Evolutionary conservation across 2,888 invertebrate genomes (phyloP), one percentile per base, ranked within the genome.

Genomic region (Clepsis dumicolana): DNA sequence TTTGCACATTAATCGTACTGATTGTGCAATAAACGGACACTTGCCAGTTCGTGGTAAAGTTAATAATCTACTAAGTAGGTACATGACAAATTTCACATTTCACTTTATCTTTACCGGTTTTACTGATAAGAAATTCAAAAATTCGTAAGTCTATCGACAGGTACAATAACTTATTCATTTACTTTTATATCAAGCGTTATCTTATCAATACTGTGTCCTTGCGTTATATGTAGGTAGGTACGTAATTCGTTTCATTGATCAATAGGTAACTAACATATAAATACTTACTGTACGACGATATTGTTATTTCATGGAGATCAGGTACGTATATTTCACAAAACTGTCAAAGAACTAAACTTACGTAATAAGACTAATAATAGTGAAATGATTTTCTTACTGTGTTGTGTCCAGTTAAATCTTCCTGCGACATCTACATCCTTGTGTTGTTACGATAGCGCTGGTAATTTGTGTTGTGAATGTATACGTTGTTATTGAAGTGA

Each of bases 381-480:
- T 48, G 12, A 53, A 14, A 27, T 16, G 1, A 38, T 24, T 60
- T 29, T 61, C 53, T 50, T 71, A 71, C 64, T 68, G 18, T 35
- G n/a, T 70, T 68, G 18, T 35, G n/a, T 70, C 70, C 53, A 66
- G 48, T 70, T 63, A 73, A 73, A 72, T 75, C 67, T 71, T 71
- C 71, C 75, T 78, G 74, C 78, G 81, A 79, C 79, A 79, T 78
- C 72, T 76, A 79, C 80, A 80, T 83, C 79, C 81, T 80, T 78
- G 75, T 78, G 77, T 77, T 77, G 76, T 74, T 80, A 78, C 75
- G 76, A 73, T 75, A 77, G 74, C 75, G 75, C 77, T 75, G 75
- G 77, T 65, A 60, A 65, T 65, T 63, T 44, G 74, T 78, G 76
- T 72, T 75, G 72, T 76, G 74, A 64, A 70, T 70, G 74, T 66